phyloP scores from a whole-genome alignment of 2,888 invertebrate species.

The Sisyra nigra region DNA sequence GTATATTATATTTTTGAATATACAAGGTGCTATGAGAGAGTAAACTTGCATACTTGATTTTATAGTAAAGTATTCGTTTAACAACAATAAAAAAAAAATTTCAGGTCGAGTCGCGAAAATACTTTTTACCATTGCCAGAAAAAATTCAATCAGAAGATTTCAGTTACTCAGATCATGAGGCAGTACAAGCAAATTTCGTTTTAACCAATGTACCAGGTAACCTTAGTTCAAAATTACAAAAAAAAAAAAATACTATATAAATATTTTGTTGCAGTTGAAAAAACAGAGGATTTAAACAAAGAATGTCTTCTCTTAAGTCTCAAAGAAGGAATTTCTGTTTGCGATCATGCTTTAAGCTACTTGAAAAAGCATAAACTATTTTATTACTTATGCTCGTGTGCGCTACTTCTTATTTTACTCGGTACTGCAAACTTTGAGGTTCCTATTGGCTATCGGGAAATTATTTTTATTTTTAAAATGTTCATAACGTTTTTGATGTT shows the following conservation, averaged over 20 bases:
- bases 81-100: conserved; percentile 9
- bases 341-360: conserved; percentile 34
- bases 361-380: conserved; percentile 33
- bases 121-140: conserved; percentile 53
- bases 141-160: conserved; percentile 52
- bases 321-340: conserved; percentile 40
- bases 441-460: conserved; percentile 25
- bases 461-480: conserved; percentile 40
- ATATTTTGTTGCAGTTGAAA: conserved; percentile 14
- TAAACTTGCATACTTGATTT: not conserved
- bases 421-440: conserved; percentile 33
- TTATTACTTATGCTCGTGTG: conserved; percentile 33
- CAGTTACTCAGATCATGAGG: conserved; percentile 87
- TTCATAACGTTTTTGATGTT: conserved; percentile 45
- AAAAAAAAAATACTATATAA: too few species aligned
- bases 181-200: conserved; percentile 41
- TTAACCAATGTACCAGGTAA: conserved; percentile 8
- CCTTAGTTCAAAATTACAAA: too few species aligned
- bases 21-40: too few species aligned
- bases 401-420: conserved; percentile 34
- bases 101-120: conserved; percentile 33
- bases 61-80: conserved; percentile 2
- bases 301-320: conserved; percentile 21
- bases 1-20: too few species aligned
- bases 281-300: conserved; percentile 1